Conservation (phyloP, 2,888 invertebrate species). For the Tryphoninae sp. region DNA sequence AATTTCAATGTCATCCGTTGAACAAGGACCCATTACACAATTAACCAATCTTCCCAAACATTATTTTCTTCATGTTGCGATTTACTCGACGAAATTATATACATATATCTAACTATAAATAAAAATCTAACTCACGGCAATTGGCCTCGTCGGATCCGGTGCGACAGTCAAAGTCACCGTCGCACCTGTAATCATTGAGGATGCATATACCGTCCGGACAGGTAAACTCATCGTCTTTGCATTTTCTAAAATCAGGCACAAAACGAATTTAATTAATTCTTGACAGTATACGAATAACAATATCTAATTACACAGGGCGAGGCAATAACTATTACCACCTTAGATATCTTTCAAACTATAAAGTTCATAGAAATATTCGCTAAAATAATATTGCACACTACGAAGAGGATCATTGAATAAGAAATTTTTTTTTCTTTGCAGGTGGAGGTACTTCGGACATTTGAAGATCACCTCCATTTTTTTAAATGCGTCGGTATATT, state of each 20-base stretch:
- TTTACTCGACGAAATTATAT: slow-evolving; percentile 3
- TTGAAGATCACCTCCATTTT: too few relatives aligned
- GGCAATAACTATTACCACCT: too few relatives aligned
- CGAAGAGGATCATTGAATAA: too few relatives aligned
- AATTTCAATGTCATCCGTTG: background rate
- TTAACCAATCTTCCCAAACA: slow-evolving; percentile 1
- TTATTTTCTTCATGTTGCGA: background rate
- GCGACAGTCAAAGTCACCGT: slow-evolving; percentile 91
- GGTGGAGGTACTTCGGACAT: too few relatives aligned
- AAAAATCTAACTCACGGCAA: slow-evolving; percentile 82
- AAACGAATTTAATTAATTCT: background rate
- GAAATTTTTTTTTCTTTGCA: too few relatives aligned
- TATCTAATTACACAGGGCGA: background rate
- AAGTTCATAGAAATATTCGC: too few relatives aligned
- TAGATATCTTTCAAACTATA: too few relatives aligned
- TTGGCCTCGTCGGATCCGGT: slow-evolving; percentile 90
- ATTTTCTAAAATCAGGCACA: slow-evolving; percentile 80
- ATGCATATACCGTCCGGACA: slow-evolving; percentile 91
- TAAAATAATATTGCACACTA: too few relatives aligned
- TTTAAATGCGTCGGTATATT: too few relatives aligned
- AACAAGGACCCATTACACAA: background rate
- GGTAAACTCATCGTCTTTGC: slow-evolving; percentile 88
- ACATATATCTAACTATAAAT: background rate
- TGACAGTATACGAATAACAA: background rate
- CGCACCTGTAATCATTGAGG: slow-evolving; percentile 89